Evolutionary conservation across 2,113 vertebrate genomes (phyloP), one percentile per base, ranked within the genome.

Genomic region (Gallinago paraguaiae): DNA sequence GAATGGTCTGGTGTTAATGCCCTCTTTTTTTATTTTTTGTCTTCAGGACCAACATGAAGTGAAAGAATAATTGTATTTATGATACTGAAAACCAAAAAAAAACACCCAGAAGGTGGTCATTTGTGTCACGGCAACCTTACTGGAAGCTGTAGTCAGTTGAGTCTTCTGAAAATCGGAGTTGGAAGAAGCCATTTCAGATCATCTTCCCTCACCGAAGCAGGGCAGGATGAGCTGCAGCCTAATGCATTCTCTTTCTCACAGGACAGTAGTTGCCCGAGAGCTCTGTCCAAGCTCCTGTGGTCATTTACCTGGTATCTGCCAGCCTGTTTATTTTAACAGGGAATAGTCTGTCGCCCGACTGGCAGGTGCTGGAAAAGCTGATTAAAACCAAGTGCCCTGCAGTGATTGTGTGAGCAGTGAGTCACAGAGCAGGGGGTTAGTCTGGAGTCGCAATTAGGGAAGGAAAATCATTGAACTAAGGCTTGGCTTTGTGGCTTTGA

Each of bases 81-180:
- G 0, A 67, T 30, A 45, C 0, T 1, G 2, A 63, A 48, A 65
- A 48, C 6, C 45, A 69, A 67, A 17, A 6, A 57, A 65, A 48
- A 6, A 65, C 68, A 27, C 5, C 1, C 7, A 46, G n/a, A 43
- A 43, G 37, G 31, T 56, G 19, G 33, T 23, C 0, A 6, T 19
- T 91, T 39, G 5, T 30, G 39, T 35, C 14, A 4, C 17, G 37
- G 37, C 18, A 81, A 22, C 22, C 35, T 72, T 22, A 7, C 20
- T 69, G 39, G 48, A 65, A 82, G 30, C 60, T 68, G 13, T 5
- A 13, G 18, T 30, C 65, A 8, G 4, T 54, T 61, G 43, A 27
- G 43, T 16, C 46, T 43, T 9, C 8, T 67, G 69, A 74, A 81
- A 83, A 74, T 5, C n/a, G 33, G 82, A 76, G 60, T n/a, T 90